Evolutionary conservation across 2,797 vertebrate genomes (phyloP), one percentile per base, ranked within the genome.

Genomic region (Coreius guichenoti): DNA sequence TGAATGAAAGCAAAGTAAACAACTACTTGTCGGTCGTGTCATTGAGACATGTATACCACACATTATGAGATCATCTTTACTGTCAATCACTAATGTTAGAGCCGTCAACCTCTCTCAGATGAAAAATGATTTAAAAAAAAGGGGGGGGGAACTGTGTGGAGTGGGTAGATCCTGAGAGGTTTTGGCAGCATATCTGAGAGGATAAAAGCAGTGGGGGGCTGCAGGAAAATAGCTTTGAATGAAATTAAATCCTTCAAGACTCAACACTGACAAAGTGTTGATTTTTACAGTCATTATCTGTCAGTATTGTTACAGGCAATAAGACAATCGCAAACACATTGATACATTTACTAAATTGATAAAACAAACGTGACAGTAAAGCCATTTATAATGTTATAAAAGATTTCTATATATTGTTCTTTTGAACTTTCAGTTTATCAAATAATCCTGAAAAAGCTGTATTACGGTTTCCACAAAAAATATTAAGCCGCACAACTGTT

Each of bases 1-100:
- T 49, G 58, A 63, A 65, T 80, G 61, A 45, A 65, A 31, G 11
- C 61, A 65, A 49, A 80, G 39, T 29, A 36, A 78, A 61, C 54
- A 78, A 78, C 54, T 61, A 78, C 23, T 16, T 39, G 54, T 43
- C 36, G 8, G 13, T 11, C 56, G 8, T 11, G 54, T 61, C 23
- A 43, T 6, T 39, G 33, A 43, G 4, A 6, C 54, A 78, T 78
- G 16, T 63, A 26, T 26, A 19, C 54, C 75, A 78, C 75, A 78
- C 23, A 51, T 36, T 76, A 39, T n/a, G 54, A 75, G 19, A 9
- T 74, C 45, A 29, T 63, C 39, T 39, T 61, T n/a, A 8, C 19
- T 39, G 74, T 56, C 74, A 76, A 39, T 56, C 31, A 36, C 31
- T 16, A 56, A 33, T 4, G 14, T 26, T 43, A n/a, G 12, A 45